Percentiles rank a stretch among this genome's conserved stretches.
Conservation (phyloP, 53 echinoderm and acorn worm species). For the Stichopus horrens region DNA sequence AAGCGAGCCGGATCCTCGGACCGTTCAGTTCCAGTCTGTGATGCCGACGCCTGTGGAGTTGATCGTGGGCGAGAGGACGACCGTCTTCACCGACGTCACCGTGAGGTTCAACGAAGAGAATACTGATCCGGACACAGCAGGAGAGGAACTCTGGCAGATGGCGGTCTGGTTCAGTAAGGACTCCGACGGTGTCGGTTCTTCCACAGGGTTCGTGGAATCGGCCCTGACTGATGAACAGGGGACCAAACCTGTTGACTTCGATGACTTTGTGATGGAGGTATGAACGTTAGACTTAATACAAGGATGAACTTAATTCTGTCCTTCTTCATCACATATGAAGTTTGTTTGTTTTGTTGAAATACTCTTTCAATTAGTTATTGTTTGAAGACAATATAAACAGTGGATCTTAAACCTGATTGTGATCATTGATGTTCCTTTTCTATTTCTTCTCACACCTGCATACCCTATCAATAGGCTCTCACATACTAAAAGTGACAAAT, state of each 20-base stretch:
- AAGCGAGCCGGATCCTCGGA: background rate
- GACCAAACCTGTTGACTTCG: constrained; percentile 37
- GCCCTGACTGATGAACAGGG: constrained; percentile 29
- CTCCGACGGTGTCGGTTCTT: constrained; percentile 53
- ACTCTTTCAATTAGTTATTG: too few relatives aligned
- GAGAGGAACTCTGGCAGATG: constrained; percentile 62
- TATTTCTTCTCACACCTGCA: too few relatives aligned
- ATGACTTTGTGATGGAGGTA: constrained; percentile 46
- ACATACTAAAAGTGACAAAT: too few relatives aligned
- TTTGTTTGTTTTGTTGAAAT: too few relatives aligned
- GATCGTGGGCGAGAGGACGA: background rate
- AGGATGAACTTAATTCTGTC: background rate
- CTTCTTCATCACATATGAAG: background rate
- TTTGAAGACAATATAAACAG: too few relatives aligned
- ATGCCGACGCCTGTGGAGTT: constrained; percentile 30
- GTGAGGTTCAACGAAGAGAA: constrained; percentile 24
- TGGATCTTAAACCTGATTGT: too few relatives aligned
- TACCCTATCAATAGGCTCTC: too few relatives aligned
- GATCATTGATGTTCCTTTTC: too few relatives aligned
- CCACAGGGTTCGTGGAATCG: constrained; percentile 36
- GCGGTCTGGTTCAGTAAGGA: constrained; percentile 57
- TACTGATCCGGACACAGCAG: constrained; percentile 32
- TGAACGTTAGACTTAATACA: background rate
- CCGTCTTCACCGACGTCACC: constrained; percentile 24
- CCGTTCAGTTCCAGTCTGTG: constrained; percentile 39